A percentile compares a stretch with the other conserved stretches of the same genome.
These are phyloP conservation scores for Drosophila fuyamai DNA, from an alignment of 1,140 invertebrate genomes.

Conservation along the genomic window DNA sequence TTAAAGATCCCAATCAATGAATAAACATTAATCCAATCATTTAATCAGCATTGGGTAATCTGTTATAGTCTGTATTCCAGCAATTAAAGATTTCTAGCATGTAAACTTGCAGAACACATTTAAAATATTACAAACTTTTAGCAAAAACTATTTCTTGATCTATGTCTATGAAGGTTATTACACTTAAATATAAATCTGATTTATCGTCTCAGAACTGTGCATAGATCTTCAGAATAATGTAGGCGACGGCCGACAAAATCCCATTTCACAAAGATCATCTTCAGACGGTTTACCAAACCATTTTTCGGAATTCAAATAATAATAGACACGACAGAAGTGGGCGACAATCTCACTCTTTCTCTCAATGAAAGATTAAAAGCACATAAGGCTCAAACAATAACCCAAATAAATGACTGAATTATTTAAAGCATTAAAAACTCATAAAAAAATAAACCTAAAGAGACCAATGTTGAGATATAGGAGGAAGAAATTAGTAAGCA, in stretches of 20 bases:
- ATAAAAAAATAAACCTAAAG: slow-evolving; percentile 27
- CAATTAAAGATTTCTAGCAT: too few relatives aligned
- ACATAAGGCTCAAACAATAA: slow-evolving; percentile 54
- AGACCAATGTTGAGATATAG: slow-evolving; percentile 16
- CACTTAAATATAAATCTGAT: neutral
- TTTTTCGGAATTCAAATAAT: slow-evolving; percentile 4
- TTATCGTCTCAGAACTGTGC: neutral
- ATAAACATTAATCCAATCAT: too few relatives aligned
- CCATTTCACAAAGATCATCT: neutral
- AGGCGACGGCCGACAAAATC: neutral
- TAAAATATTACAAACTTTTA: too few relatives aligned
- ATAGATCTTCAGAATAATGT: slow-evolving; percentile 7
- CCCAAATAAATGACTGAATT: slow-evolving; percentile 50
- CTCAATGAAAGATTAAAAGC: slow-evolving; percentile 48
- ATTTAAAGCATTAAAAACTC: slow-evolving; percentile 41
- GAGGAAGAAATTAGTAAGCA: slow-evolving; percentile 54
- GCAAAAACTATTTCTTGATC: neutral
- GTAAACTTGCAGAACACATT: too few relatives aligned
- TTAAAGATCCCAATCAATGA: too few relatives aligned
- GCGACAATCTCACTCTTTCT: slow-evolving; percentile 8
- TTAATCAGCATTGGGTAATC: too few relatives aligned
- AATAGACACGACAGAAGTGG: slow-evolving; percentile 15
- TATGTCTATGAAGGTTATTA: neutral
- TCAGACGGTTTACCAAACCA: neutral
- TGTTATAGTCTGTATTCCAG: too few relatives aligned